These are phyloP conservation scores for Glossosoma conforme DNA, from an alignment of 1,140 invertebrate species.

Conservation along the genomic window DNA sequence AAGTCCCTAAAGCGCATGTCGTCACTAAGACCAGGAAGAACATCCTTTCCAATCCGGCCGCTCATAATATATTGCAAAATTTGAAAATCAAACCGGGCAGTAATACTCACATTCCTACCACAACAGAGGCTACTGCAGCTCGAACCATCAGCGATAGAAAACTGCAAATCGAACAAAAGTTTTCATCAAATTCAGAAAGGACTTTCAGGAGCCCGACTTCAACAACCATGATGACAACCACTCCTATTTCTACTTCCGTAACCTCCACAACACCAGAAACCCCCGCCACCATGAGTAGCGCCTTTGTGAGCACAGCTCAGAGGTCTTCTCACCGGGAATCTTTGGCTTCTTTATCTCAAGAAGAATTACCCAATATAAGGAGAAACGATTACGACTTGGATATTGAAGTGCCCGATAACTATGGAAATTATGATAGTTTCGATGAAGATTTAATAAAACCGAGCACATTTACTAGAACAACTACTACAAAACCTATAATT, in stretches of 20 bases:
- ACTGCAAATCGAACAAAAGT: too few species aligned
- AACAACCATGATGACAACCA: background rate
- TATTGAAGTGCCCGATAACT: conserved; percentile 5
- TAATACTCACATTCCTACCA: too few species aligned
- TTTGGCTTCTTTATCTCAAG: background rate
- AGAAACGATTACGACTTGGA: conserved; percentile 17
- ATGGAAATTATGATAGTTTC: conserved; percentile 15
- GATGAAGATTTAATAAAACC: too few species aligned
- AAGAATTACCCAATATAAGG: conserved; percentile 4
- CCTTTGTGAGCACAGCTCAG: too few species aligned
- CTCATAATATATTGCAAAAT: conserved; percentile 17
- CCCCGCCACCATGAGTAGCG: too few species aligned
- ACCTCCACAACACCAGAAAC: background rate
- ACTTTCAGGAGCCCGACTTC: background rate
- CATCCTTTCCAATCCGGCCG: conserved; percentile 10
- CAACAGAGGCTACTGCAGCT: too few species aligned
- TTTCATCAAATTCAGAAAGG: conserved; percentile 7
- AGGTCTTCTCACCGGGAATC: conserved; percentile 2
- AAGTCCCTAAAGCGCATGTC: conserved; percentile 3
- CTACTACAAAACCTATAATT: background rate
- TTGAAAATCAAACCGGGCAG: too few species aligned
- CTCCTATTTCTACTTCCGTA: background rate
- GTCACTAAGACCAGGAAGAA: background rate
- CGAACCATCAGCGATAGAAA: too few species aligned
- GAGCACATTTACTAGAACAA: background rate